Base-by-base conservation (phyloP, 2,888 invertebrate genomes). In the Ochropacha duplaris region DNA sequence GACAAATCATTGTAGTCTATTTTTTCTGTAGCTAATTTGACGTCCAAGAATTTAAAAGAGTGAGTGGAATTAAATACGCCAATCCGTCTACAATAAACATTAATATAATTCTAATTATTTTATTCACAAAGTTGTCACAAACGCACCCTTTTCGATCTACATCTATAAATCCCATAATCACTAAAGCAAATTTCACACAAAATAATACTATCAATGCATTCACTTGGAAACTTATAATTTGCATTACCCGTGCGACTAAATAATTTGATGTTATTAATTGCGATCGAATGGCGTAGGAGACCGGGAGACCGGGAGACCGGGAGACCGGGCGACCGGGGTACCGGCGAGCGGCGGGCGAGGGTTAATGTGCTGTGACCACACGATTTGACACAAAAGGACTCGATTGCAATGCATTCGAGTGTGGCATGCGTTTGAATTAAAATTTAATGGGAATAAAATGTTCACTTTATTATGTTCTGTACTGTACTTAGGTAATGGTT, bases 361-460 rank as follows among this genome's bases (percentile, higher is more conserved):
- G 58, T 67, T 67, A 67, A 71, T 71, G 71, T 67, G 59, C 61
- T 64, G 67, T 62, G 57, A 57, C 65, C 59, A 60, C 51, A 54
- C 67, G 65, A 71, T 69, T 68, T 57, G 67, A 57, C 51, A 61
- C 56, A 56, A 54, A 49, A 57, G 63, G 61, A 61, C 58, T 22
- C 31, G 59, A 52, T 52, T 24, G 36, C 36, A 31, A 31, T 22
- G 16, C 31, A 62, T 56, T 54, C 60, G 57, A 60, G 59, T 60
- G 57, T 66, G 49, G 22, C 28, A 54, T 52, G 34, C 22, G 54
- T 52, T 59, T 59, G 57, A 65, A 67, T 69, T 44, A 62, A 59
- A 69, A 71, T 71, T 70, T 67, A 67, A 67, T 65, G 69, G 6
- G 31, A 52, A 52, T 31, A 34, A 19, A 1, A 1, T 36, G 6